A percentile compares a stretch with the other conserved stretches of the same genome.
Evolutionary conservation across 1,140 invertebrate species (phyloP).

Genomic region (Drosophila busckii): DNA sequence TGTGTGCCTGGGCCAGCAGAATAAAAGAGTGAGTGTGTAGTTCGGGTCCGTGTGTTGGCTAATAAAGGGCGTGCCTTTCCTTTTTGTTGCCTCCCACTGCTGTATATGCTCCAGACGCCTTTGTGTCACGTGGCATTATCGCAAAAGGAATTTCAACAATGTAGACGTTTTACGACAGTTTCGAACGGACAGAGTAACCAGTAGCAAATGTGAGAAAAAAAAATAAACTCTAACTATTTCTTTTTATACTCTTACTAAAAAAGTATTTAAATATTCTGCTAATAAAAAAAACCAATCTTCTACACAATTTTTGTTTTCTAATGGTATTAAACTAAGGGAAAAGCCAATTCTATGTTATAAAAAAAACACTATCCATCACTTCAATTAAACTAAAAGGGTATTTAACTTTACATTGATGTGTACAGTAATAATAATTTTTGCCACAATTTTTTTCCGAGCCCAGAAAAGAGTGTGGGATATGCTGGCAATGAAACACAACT

Average conservation of each 20-base stretch:
- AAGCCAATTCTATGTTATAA: too few species aligned
- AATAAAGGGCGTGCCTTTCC: conserved; percentile 62
- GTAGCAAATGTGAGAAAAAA: conserved; percentile 5
- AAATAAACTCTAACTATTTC: conserved; percentile 42
- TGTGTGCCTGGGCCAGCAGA: too few species aligned
- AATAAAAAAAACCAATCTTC: conserved; percentile 1
- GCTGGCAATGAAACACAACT: conserved; percentile 51
- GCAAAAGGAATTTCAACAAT: conserved; percentile 72
- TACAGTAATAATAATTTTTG: too few species aligned
- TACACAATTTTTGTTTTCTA: conserved; percentile 22
- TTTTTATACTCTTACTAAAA: too few species aligned
- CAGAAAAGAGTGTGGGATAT: conserved; percentile 46
- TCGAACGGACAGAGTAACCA: conserved; percentile 24
- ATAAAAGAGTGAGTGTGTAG: too few species aligned
- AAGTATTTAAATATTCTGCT: too few species aligned
- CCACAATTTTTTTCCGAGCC: conserved; percentile 22
- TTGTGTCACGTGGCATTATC: conserved; percentile 73
- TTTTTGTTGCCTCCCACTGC: too few species aligned
- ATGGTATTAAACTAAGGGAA: too few species aligned
- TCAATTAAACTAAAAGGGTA: too few species aligned
- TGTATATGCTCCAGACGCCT: conserved; percentile 68
- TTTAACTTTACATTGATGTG: too few species aligned
- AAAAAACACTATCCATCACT: too few species aligned
- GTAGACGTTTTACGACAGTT: conserved; percentile 66
- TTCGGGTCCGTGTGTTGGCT: conserved; percentile 30